Evolutionary conservation across 1,140 invertebrate genomes (phyloP), one percentile per base, ranked within the genome.

Genomic region (Bacillus rossius): DNA sequence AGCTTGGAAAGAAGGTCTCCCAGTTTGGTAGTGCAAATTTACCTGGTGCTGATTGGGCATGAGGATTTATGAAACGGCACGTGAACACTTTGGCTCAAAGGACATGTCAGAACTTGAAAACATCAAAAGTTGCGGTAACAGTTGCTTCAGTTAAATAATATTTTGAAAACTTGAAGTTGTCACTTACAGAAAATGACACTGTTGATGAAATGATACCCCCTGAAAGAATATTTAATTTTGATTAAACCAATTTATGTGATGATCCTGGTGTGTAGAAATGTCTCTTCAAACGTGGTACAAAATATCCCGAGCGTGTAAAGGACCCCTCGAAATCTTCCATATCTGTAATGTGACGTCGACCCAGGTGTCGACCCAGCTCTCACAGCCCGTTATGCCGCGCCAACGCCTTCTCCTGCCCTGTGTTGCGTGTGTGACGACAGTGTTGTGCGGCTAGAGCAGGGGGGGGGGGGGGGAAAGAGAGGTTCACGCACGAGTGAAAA

Each of bases 161-260:
- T 10, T 34, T 34, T 34, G 29, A 34, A 34, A 4, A 34, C 29
- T 34, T 34, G 29, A 34, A 34, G 10, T 34, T 34, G 29, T 34
- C 29, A 34, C 29, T 34, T 34, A 34, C 29, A 34, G 29, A 34
- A 34, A 34, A 34, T 34, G 29, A 34, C 29, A 34, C 29, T 34
- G 29, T 10, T 34, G 29, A 34, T 34, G 52, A 57, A 60, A 64
- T 62, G 38, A 64, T 74, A 16, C 67, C 68, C 26, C 61, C 67
- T 16, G 58, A 20, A 16, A 65, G 69, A 53, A 69, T 76, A 17
- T 57, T 71, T 4, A 73, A 74, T 59, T 73, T 71, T 55, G 68
- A 73, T 55, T 67, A 72, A 43, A 71, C 70, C 55, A 71, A 71
- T 58, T 49, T 73, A 3, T 37, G 54, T 1, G 67, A 69, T 53